These are phyloP conservation scores for Zapornia atra DNA, from an alignment of 2,113 vertebrate genomes.

Conservation along the genomic window DNA sequence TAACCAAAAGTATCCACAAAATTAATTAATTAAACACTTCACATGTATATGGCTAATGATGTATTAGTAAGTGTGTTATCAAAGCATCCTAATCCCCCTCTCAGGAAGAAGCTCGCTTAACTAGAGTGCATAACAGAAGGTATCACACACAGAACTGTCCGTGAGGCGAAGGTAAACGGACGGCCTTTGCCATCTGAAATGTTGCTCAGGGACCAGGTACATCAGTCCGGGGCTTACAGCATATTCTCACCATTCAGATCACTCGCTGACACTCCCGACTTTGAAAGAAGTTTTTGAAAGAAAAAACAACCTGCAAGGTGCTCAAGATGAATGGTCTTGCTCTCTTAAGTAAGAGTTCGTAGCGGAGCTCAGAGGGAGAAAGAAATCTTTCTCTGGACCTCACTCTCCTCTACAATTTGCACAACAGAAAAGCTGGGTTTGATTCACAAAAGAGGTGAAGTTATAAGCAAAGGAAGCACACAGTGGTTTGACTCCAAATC, in stretches of 20 bases:
- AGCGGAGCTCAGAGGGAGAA: background rate
- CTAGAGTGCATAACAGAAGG: background rate
- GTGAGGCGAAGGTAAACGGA: rapidly evolving
- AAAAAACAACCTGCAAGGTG: conserved; percentile 9
- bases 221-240: background rate
- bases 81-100: background rate
- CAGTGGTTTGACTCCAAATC: background rate
- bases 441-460: conserved; percentile 12
- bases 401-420: background rate
- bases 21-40: background rate
- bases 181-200: background rate
- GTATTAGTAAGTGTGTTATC: background rate
- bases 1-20: background rate
- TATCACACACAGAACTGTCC: background rate
- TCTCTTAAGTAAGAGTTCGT: background rate
- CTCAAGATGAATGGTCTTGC: conserved; percentile 6
- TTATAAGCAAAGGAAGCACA: background rate
- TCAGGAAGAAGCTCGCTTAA: background rate
- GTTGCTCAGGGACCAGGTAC: background rate
- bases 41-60: background rate
- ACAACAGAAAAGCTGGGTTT: conserved; percentile 8
- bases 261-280: background rate
- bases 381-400: background rate
- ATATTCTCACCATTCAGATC: background rate
- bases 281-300: conserved; percentile 33